These are phyloP conservation scores for Lycocorax pyrrhopterus DNA, from an alignment of 2,113 vertebrate species.

Conservation along the genomic window DNA sequence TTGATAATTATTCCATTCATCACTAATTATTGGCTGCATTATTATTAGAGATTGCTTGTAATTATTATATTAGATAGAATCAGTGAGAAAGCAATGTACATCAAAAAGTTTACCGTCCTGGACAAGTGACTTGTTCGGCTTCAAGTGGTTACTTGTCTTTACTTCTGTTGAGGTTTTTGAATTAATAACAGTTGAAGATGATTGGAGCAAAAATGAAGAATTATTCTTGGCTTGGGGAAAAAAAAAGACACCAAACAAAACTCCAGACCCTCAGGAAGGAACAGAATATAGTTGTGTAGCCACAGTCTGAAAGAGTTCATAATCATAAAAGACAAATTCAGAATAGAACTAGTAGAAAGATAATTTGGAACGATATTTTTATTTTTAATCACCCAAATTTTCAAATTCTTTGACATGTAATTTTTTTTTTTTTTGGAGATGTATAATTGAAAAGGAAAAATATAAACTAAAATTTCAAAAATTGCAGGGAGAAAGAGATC, in stretches of 20 bases:
- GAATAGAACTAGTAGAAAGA: neutral
- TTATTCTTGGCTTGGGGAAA: neutral
- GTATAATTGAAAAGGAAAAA: neutral
- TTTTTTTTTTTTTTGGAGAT: neutral
- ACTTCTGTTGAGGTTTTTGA: neutral
- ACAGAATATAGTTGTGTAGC: neutral
- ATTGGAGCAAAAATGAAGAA: neutral
- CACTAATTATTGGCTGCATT: neutral
- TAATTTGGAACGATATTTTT: neutral
- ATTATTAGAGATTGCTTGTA: neutral
- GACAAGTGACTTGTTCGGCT: neutral
- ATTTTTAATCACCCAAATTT: neutral
- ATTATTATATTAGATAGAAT: neutral
- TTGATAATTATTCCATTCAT: slow-evolving; percentile 3
- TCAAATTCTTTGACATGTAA: neutral
- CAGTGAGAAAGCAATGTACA: neutral
- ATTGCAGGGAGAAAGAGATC: neutral
- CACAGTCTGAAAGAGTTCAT: neutral
- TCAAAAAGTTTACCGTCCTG: neutral
- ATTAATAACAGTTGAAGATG: neutral
- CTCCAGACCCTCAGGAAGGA: neutral
- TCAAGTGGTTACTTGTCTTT: neutral
- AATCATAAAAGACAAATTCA: neutral
- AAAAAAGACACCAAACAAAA: neutral
- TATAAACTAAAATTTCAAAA: neutral